phyloP scores from a whole-genome alignment of 2,113 vertebrate genomes.

The Cebus imitator region DNA sequence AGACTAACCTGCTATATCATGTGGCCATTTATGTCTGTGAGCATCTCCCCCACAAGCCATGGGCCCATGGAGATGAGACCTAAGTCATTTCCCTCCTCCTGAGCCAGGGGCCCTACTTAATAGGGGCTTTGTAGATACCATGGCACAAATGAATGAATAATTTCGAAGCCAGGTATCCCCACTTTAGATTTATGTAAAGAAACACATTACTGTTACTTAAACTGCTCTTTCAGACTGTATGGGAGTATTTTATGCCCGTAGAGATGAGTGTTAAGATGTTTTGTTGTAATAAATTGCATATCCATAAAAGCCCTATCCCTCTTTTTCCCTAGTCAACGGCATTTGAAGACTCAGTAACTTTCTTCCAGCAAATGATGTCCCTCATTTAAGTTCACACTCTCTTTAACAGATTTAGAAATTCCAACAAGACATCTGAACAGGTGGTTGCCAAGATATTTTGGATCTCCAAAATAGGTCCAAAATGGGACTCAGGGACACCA shows the following conservation, averaged over 20 bases:
- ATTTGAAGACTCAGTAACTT: slow-evolving; percentile 29
- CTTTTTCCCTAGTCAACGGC: slow-evolving; percentile 11
- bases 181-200: background rate
- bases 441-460: slow-evolving; percentile 12
- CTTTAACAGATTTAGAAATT: slow-evolving; percentile 45
- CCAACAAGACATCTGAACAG: slow-evolving; percentile 38
- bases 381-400: slow-evolving; percentile 37
- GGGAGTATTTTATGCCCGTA: background rate
- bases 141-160: background rate
- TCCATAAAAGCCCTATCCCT: background rate
- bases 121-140: background rate
- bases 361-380: slow-evolving; percentile 29
- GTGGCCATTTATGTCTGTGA: background rate
- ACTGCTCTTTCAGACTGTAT: background rate
- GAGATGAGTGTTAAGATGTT: background rate
- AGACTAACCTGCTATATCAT: background rate
- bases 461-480: background rate
- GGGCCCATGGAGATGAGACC: background rate
- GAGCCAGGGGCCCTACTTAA: background rate
- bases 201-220: background rate
- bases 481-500: background rate
- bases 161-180: background rate
- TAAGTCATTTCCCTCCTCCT: background rate
- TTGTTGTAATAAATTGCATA: background rate
- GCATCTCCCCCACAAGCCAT: background rate